phyloP scores from a whole-genome alignment of 2,113 vertebrate genomes.

The Mohoua ochrocephala region DNA sequence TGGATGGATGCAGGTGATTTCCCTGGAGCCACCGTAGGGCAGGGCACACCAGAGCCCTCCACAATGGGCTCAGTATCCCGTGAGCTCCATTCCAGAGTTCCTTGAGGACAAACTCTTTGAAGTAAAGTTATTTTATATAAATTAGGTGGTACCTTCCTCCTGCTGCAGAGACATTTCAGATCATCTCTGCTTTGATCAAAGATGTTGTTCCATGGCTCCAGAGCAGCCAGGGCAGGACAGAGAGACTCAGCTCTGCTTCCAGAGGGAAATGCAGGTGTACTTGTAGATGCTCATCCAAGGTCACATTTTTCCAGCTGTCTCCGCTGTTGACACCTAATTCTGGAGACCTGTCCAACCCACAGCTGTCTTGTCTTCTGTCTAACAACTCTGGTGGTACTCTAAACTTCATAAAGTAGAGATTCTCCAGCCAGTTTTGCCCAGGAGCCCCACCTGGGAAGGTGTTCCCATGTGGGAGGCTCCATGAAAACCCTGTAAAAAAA shows the following conservation, averaged over 20 bases:
- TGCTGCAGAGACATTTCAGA: background rate
- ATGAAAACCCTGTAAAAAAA: background rate
- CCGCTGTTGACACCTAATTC: background rate
- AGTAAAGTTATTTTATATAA: background rate
- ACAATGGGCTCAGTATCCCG: background rate
- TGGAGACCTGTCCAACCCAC: background rate
- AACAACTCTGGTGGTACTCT: background rate
- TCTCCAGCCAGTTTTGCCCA: background rate
- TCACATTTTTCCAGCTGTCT: background rate
- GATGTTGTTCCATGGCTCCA: background rate
- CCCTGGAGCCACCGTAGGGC: background rate
- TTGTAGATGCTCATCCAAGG: background rate
- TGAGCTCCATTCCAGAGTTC: background rate
- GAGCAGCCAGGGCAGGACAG: background rate
- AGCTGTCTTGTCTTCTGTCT: background rate
- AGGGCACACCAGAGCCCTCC: background rate
- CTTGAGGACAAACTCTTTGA: background rate
- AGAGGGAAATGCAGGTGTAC: background rate
- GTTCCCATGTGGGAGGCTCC: background rate
- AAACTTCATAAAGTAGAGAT: background rate
- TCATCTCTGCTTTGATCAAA: background rate
- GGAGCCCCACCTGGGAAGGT: background rate
- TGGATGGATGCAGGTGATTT: background rate
- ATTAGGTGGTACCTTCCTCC: background rate
- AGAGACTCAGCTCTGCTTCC: background rate